Percentiles rank a stretch among this genome's conserved stretches.
phyloP scores from a whole-genome alignment of 2,797 vertebrate genomes.

The Pyrocephalus nanus region DNA sequence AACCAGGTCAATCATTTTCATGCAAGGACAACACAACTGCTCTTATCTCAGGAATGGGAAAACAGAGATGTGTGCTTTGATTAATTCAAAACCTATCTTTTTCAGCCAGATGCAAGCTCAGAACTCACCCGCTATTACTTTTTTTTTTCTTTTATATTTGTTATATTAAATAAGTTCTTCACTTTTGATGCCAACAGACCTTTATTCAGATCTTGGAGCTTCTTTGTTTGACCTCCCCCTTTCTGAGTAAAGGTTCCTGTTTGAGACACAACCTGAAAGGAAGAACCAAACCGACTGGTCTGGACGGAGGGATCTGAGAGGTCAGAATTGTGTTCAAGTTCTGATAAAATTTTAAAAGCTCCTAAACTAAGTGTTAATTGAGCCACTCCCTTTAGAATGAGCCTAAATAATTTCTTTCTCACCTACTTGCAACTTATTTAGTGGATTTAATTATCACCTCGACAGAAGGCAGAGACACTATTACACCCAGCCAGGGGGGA shows the following conservation, averaged over 20 bases:
- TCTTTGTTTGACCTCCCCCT: background rate
- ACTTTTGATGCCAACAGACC: background rate
- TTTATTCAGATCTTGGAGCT: background rate
- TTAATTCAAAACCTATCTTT: background rate
- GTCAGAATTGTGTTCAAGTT: background rate
- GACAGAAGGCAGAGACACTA: constrained; percentile 46
- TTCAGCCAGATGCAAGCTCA: background rate
- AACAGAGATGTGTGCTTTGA: background rate
- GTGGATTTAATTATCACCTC: constrained; percentile 64
- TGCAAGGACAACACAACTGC: background rate
- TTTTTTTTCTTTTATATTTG: no score
- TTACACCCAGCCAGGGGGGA: constrained; percentile 30
- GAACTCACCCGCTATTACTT: background rate
- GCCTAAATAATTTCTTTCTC: constrained; percentile 37
- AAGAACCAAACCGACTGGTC: background rate
- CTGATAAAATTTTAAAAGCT: background rate
- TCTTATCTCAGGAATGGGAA: background rate
- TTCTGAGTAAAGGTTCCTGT: background rate
- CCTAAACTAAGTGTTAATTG: constrained; percentile 53
- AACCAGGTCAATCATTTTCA: background rate
- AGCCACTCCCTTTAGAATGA: constrained; percentile 47
- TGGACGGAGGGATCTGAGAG: background rate
- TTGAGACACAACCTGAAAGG: background rate
- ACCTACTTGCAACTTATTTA: constrained; percentile 25
- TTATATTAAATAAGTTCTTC: background rate